A percentile compares a stretch with the other conserved stretches of the same genome.
Conservation (phyloP, 2,113 vertebrate genomes). For the Platichthys flesus region DNA sequence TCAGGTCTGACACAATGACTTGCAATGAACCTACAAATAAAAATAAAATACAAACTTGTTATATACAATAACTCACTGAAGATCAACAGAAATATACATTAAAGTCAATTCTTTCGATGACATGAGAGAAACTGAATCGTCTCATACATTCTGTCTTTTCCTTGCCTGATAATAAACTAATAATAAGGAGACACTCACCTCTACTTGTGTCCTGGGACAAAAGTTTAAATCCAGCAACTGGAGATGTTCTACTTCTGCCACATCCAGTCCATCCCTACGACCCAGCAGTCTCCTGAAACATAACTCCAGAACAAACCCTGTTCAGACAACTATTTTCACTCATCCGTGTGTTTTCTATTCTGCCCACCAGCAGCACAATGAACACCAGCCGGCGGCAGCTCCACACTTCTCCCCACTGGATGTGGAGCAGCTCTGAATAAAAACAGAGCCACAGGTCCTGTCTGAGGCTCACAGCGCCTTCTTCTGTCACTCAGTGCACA, state of each 20-base stretch:
- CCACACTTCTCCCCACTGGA: background rate
- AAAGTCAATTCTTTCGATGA: background rate
- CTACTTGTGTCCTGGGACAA: constrained; percentile 30
- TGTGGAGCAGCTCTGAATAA: background rate
- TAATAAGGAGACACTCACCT: constrained; percentile 56
- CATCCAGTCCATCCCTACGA: constrained; percentile 44
- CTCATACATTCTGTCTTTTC: background rate
- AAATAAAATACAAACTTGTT: background rate
- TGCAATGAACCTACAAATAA: background rate
- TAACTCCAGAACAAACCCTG: constrained; percentile 26
- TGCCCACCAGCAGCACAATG: constrained; percentile 29
- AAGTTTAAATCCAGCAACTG: constrained; percentile 28
- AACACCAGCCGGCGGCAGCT: constrained; percentile 30
- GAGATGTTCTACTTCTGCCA: constrained; percentile 56
- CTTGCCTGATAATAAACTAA: background rate
- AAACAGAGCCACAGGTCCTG: background rate
- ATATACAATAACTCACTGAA: background rate
- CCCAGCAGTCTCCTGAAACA: constrained; percentile 38
- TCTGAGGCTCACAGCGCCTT: constrained; percentile 6
- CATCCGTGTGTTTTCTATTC: constrained; percentile 40
- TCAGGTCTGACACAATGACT: background rate
- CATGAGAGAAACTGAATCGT: background rate
- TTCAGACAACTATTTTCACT: constrained; percentile 21
- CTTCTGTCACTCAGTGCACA: background rate
- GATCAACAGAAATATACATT: background rate